Percentiles rank a stretch among this genome's conserved stretches.
Conservation (phyloP, 2,113 vertebrate species). For the Saccopteryx bilineata region DNA sequence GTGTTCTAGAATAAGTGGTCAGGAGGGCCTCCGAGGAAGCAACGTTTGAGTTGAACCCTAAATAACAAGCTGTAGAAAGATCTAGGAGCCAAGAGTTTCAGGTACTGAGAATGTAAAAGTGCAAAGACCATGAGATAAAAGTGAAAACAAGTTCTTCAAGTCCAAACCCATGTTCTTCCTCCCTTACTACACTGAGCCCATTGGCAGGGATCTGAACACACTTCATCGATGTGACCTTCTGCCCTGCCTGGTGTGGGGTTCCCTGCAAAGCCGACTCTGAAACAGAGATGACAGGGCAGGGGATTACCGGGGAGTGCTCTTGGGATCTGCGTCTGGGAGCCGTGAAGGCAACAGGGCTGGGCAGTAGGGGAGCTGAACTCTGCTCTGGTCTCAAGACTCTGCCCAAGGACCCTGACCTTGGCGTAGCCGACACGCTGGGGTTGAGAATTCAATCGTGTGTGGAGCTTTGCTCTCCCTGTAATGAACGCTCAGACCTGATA, state of each 20-base stretch:
- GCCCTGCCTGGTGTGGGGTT: background rate
- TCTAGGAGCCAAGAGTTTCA: background rate
- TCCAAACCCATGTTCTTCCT: background rate
- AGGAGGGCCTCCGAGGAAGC: background rate
- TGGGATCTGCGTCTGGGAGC: background rate
- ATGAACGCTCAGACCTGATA: background rate
- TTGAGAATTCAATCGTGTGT: background rate
- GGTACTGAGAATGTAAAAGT: background rate
- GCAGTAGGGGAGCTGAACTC: background rate
- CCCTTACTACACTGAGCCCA: fast-evolving
- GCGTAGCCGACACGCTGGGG: fast-evolving
- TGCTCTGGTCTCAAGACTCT: background rate
- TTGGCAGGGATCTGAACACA: too few species aligned
- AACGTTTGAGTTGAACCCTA: background rate
- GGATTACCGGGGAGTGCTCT: fast-evolving
- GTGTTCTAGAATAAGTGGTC: background rate
- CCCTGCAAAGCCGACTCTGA: background rate
- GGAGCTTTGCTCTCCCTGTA: background rate
- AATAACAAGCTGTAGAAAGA: background rate
- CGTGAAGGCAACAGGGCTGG: background rate
- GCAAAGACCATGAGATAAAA: background rate
- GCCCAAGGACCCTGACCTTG: background rate
- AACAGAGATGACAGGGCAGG: background rate
- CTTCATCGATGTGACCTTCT: fast-evolving
- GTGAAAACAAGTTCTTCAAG: background rate